These are phyloP conservation scores for Rhopilema esculentum DNA, from an alignment of 30 jellyfish, hydroid and myxozoan genomes.

Conservation along the genomic window DNA sequence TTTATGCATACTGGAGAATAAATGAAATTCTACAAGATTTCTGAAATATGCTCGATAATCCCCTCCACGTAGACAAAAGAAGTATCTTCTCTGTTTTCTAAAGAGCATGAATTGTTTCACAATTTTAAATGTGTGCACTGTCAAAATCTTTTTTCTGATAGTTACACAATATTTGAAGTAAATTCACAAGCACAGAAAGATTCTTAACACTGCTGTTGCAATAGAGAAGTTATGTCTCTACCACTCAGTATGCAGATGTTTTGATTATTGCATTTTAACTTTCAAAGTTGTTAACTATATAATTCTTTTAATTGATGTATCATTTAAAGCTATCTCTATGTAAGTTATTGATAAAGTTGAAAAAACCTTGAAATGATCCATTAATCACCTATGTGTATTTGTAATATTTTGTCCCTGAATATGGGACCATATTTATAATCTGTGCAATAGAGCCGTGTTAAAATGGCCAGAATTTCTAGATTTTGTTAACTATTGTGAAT, in stretches of 20 bases:
- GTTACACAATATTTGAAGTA: too few relatives aligned
- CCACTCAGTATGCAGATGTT: too few relatives aligned
- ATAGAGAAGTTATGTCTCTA: too few relatives aligned
- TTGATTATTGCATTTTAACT: not conserved
- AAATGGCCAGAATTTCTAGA: slow-evolving; percentile 26
- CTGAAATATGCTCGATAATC: too few relatives aligned
- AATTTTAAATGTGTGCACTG: too few relatives aligned
- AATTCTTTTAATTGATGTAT: not conserved
- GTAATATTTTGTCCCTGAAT: slow-evolving; percentile 24
- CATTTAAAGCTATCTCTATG: not conserved
- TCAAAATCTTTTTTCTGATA: too few relatives aligned
- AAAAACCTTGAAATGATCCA: slow-evolving; percentile 1
- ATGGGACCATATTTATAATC: slow-evolving; percentile 34
- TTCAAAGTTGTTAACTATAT: not conserved
- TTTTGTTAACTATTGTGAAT: slow-evolving; percentile 49
- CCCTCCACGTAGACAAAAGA: too few relatives aligned
- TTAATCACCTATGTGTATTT: slow-evolving; percentile 43
- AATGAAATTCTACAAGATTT: not conserved
- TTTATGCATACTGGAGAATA: too few relatives aligned
- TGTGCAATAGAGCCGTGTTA: slow-evolving; percentile 43
- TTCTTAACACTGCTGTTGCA: too few relatives aligned
- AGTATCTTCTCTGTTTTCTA: not conserved
- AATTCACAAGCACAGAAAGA: too few relatives aligned
- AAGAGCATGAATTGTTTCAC: too few relatives aligned
- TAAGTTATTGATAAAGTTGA: not conserved